phyloP scores from a whole-genome alignment of 2,888 invertebrate species.

The Lamellibrachia columna region DNA sequence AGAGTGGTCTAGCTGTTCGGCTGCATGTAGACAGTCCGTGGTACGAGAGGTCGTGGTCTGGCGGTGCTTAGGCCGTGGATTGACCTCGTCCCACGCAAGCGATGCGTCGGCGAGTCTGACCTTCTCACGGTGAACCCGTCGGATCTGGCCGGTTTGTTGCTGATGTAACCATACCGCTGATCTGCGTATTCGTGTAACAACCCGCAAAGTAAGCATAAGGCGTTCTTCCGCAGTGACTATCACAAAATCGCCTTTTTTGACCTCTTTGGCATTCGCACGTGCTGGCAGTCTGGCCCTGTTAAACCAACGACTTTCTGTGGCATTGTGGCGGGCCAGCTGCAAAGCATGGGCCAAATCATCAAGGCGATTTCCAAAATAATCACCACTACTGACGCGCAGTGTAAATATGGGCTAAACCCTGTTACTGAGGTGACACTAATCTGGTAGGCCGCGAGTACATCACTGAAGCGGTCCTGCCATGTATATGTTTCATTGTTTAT shows the following conservation, averaged over 20 bases:
- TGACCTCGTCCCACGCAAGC: conserved; percentile 25
- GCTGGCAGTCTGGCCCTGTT: conserved; percentile 19
- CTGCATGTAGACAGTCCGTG: neutral
- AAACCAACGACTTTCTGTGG: neutral
- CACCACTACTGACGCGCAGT: neutral
- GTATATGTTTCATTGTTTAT: neutral
- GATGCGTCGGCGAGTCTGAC: conserved; percentile 26
- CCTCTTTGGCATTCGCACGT: conserved; percentile 17
- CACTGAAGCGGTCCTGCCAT: conserved; percentile 27
- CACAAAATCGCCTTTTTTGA: conserved; percentile 21
- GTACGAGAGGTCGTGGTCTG: neutral
- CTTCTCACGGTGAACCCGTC: conserved; percentile 18
- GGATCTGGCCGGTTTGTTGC: conserved; percentile 21
- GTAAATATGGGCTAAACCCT: conserved; percentile 20
- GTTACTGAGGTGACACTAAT: conserved; percentile 19
- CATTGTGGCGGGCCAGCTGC: neutral
- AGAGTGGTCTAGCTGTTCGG: neutral
- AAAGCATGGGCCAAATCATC: conserved; percentile 22
- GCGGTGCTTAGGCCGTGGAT: neutral
- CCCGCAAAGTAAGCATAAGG: conserved; percentile 21
- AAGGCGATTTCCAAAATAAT: conserved; percentile 19
- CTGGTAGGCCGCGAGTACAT: conserved; percentile 20
- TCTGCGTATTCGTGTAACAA: conserved; percentile 24
- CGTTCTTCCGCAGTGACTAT: conserved; percentile 23
- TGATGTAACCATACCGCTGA: neutral